phyloP scores from a whole-genome alignment of 2,113 vertebrate genomes.

The Nerophis lumbriciformis region DNA sequence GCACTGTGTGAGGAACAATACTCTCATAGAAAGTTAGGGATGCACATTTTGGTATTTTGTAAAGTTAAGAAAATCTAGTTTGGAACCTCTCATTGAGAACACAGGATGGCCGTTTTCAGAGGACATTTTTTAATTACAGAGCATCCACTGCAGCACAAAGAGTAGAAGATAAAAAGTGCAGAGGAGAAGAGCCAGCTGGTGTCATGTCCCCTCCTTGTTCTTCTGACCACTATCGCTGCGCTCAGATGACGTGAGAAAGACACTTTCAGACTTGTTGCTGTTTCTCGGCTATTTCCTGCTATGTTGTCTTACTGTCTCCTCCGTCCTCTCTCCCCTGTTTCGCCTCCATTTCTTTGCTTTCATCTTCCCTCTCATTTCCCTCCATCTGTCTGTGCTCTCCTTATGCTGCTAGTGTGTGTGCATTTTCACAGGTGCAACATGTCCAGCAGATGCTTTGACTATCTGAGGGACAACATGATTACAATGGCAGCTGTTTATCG shows the following conservation, averaged over 20 bases:
- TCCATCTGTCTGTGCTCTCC: neutral
- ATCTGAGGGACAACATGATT: conserved; percentile 30
- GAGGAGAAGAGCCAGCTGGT: conserved; percentile 34
- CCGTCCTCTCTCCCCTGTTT: conserved; percentile 10
- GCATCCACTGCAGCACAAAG: conserved; percentile 30
- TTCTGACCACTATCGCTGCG: conserved; percentile 11
- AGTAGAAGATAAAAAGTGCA: conserved; percentile 44
- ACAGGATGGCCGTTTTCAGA: conserved; percentile 20
- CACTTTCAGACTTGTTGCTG: conserved; percentile 7
- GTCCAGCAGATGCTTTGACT: conserved; percentile 29
- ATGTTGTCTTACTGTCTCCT: conserved; percentile 8
- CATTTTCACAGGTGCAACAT: conserved; percentile 36
- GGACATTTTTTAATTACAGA: conserved; percentile 11
- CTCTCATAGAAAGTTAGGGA: too few relatives aligned
- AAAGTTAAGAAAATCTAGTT: neutral
- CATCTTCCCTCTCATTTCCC: neutral
- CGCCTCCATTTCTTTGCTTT: neutral
- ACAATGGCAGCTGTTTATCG: conserved; percentile 27
- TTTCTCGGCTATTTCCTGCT: neutral
- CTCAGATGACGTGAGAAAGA: conserved; percentile 18
- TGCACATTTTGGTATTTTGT: too few relatives aligned
- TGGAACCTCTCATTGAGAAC: conserved; percentile 1
- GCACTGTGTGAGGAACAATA: too few relatives aligned
- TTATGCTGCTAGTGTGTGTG: conserved; percentile 7
- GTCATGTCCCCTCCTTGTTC: conserved; percentile 6